phyloP scores from a whole-genome alignment of 2,797 vertebrate genomes.

The Tarsius wallacei region DNA sequence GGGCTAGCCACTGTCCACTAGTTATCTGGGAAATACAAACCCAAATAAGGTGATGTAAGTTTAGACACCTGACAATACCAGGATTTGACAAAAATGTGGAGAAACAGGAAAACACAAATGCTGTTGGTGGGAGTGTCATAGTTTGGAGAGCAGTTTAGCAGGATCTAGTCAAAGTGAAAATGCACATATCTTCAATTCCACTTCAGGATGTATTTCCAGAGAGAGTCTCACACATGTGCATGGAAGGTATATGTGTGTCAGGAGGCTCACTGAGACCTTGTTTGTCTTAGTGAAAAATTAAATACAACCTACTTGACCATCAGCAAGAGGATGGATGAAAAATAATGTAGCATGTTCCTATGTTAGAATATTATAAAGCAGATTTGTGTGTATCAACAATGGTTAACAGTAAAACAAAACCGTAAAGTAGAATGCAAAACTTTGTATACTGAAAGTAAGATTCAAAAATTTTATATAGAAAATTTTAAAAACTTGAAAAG shows the following conservation, averaged over 20 bases:
- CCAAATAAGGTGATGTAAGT: not conserved
- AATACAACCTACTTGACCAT: not conserved
- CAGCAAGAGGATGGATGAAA: not conserved
- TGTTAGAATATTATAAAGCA: not conserved
- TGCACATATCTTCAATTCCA: not conserved
- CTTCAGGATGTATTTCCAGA: conserved; percentile 16
- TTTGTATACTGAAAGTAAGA: not conserved
- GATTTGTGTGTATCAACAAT: not conserved
- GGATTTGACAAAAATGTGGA: conserved; percentile 3
- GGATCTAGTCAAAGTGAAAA: not conserved
- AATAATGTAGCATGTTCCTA: not conserved
- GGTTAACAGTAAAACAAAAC: not conserved
- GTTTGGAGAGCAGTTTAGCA: conserved; percentile 9
- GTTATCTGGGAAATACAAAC: not conserved
- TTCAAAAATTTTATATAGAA: not conserved
- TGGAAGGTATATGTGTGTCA: not conserved
- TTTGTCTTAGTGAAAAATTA: conserved; percentile 7
- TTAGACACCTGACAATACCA: not conserved
- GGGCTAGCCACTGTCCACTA: not conserved
- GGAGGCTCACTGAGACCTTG: not conserved
- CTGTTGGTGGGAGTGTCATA: not conserved
- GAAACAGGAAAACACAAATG: conserved; percentile 28
- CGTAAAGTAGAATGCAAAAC: not conserved
- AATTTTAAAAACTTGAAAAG: not conserved
- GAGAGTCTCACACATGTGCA: not conserved